phyloP scores from a whole-genome alignment of 2,888 invertebrate species.

The Caenorhabditis panamensis region DNA sequence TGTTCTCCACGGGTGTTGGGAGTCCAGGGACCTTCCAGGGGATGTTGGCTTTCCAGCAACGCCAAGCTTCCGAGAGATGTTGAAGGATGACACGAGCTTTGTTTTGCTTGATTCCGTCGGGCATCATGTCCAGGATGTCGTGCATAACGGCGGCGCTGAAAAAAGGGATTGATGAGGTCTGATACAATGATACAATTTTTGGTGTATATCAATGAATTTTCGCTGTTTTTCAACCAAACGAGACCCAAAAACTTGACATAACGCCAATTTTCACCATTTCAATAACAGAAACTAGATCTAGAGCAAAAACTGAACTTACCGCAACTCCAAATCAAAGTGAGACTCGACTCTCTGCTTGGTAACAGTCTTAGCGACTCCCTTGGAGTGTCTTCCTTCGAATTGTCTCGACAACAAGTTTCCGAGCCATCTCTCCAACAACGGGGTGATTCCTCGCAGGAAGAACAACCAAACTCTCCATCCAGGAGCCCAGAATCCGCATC shows the following conservation, averaged over 20 bases:
- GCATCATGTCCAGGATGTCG: constrained; percentile 99
- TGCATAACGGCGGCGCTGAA: constrained; percentile 84
- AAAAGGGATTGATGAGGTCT: constrained; percentile 1
- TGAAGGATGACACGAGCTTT: constrained; percentile 98
- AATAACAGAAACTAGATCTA: too few species aligned
- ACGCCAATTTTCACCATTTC: too few species aligned
- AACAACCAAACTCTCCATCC: constrained; percentile 99
- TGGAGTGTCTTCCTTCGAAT: constrained; percentile 98
- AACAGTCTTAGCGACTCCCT: constrained; percentile 98
- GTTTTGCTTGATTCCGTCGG: constrained; percentile 99
- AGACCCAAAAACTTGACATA: too few species aligned
- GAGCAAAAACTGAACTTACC: constrained; percentile 82
- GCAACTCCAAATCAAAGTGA: constrained; percentile 97
- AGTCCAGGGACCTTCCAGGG: constrained; percentile 99
- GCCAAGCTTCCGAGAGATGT: constrained; percentile 98
- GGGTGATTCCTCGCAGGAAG: constrained; percentile 99
- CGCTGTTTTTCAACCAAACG: too few species aligned
- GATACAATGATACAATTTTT: too few species aligned
- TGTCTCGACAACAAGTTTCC: constrained; percentile 97
- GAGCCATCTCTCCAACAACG: constrained; percentile 97
- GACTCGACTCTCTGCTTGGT: constrained; percentile 99
- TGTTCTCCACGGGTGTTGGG: constrained; percentile 99
- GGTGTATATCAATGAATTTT: too few species aligned
- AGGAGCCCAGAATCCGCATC: constrained; percentile 80
- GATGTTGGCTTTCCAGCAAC: constrained; percentile 99